Conservation (phyloP, 2,888 invertebrate genomes). For the Priapulus caudatus region DNA sequence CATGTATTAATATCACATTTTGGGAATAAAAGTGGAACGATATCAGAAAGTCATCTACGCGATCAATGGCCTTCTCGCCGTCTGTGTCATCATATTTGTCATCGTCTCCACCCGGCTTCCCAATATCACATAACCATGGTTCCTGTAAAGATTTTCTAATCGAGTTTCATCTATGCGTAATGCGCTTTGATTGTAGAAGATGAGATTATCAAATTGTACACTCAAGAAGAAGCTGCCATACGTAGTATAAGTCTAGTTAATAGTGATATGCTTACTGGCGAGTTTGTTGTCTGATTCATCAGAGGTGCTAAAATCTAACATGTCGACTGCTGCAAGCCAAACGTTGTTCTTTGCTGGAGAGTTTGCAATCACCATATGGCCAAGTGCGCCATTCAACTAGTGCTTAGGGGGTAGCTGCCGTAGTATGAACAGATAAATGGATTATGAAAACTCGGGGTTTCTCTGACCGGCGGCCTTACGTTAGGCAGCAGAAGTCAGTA, state of each 20-base stretch:
- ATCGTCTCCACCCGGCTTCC: constrained; percentile 51
- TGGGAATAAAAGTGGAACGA: background rate
- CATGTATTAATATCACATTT: too few species aligned
- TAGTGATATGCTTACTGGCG: too few species aligned
- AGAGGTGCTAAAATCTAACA: too few species aligned
- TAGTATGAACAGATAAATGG: background rate
- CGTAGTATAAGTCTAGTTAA: constrained; percentile 66
- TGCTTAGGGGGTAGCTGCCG: too few species aligned
- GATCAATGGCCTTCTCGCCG: constrained; percentile 73
- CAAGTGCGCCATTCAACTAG: background rate
- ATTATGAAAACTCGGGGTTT: too few species aligned
- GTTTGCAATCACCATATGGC: too few species aligned
- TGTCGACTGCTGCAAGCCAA: too few species aligned
- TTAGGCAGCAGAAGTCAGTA: background rate
- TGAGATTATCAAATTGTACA: constrained; percentile 42
- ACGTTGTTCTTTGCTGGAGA: too few species aligned
- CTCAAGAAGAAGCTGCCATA: constrained; percentile 67
- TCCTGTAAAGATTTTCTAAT: constrained; percentile 12
- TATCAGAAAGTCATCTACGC: constrained; percentile 75
- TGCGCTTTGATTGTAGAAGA: background rate
- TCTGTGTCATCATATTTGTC: constrained; percentile 66
- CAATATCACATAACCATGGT: constrained; percentile 33
- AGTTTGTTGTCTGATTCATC: too few species aligned
- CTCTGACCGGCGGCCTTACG: background rate
- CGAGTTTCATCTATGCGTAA: constrained; percentile 1